phyloP scores from a whole-genome alignment of 2,888 invertebrate species.

The Drosophila mimica region DNA sequence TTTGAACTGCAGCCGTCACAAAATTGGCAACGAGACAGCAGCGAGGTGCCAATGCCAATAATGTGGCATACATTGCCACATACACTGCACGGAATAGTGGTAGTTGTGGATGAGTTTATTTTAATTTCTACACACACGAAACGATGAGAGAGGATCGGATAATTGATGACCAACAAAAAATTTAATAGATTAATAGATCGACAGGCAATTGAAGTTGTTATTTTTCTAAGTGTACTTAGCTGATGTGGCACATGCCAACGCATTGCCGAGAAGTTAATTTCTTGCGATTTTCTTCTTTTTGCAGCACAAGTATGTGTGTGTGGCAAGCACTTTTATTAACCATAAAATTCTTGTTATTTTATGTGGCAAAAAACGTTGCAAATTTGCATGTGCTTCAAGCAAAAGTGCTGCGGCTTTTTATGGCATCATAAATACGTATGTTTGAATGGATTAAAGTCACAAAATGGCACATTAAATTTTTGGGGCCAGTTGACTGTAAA shows the following conservation, averaged over 20 bases:
- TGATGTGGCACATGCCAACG: slow-evolving; percentile 60
- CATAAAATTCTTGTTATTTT: slow-evolving; percentile 77
- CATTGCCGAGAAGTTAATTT: slow-evolving; percentile 63
- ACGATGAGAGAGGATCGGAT: neutral
- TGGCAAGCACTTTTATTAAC: slow-evolving; percentile 63
- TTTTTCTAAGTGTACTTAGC: slow-evolving; percentile 34
- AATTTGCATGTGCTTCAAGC: slow-evolving; percentile 71
- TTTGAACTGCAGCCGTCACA: slow-evolving; percentile 69
- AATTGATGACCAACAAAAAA: neutral
- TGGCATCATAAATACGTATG: slow-evolving; percentile 61
- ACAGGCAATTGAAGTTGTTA: neutral
- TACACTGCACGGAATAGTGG: slow-evolving; percentile 31
- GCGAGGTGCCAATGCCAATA: slow-evolving; percentile 59
- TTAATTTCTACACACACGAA: neutral
- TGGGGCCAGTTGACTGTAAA: slow-evolving; percentile 28
- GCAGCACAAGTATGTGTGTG: slow-evolving; percentile 23
- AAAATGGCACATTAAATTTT: slow-evolving; percentile 56
- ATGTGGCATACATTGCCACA: slow-evolving; percentile 34
- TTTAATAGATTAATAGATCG: neutral
- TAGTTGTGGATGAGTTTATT: neutral
- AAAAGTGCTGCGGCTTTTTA: slow-evolving; percentile 50
- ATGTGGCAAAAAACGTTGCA: slow-evolving; percentile 73
- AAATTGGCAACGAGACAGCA: slow-evolving; percentile 58
- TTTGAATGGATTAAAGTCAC: slow-evolving; percentile 54
- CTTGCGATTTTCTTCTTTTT: slow-evolving; percentile 45